Evolutionary conservation across 2,113 vertebrate genomes (phyloP).

Genomic region (Spizaetus ornatus): DNA sequence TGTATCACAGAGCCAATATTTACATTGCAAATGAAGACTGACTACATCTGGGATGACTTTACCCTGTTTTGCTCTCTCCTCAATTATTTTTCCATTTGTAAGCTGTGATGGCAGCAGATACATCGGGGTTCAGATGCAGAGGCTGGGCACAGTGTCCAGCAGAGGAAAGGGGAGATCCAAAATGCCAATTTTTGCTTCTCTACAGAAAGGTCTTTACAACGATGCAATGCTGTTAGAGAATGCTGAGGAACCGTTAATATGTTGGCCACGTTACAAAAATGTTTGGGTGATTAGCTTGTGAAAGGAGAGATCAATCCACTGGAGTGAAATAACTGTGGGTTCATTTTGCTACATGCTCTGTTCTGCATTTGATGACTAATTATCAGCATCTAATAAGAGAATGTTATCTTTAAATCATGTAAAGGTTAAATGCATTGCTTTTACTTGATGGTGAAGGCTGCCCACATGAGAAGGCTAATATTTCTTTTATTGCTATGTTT

Average conservation of each 20-base stretch:
- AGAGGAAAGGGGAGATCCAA: neutral
- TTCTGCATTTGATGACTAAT: conserved; percentile 67
- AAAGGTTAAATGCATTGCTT: neutral
- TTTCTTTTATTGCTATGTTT: neutral
- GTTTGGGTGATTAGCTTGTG: conserved; percentile 56
- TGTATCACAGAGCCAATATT: neutral
- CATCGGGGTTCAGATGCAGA: neutral
- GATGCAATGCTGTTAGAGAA: neutral
- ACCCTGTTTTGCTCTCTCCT: neutral
- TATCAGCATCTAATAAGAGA: conserved; percentile 57
- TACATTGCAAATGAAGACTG: neutral
- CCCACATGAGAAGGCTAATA: neutral
- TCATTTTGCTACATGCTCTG: conserved; percentile 41
- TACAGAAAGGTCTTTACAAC: neutral
- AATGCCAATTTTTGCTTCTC: neutral
- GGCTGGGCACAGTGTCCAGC: neutral
- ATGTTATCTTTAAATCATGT: conserved; percentile 31
- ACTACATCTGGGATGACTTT: neutral
- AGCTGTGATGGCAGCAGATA: neutral
- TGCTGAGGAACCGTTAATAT: neutral
- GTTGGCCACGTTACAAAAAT: conserved; percentile 44
- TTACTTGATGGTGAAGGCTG: neutral
- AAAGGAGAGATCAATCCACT: conserved; percentile 29
- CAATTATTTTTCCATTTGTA: neutral
- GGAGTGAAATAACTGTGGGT: conserved; percentile 59